These are phyloP conservation scores for Oncorhynchus masou DNA, from an alignment of 2,113 vertebrate species.

Conservation along the genomic window DNA sequence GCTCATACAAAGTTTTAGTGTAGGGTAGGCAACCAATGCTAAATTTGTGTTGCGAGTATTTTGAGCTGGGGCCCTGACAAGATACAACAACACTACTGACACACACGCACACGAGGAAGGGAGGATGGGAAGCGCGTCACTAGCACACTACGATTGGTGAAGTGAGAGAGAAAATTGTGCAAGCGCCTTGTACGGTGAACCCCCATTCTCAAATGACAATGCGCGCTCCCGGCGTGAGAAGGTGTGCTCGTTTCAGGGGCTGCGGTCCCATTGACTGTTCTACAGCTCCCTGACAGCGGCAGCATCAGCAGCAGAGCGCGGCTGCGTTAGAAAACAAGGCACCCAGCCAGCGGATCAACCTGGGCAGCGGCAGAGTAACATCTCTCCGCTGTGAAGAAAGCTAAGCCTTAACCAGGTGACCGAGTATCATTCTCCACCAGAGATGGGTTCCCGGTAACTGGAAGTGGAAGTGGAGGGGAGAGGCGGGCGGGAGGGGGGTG, in stretches of 20 bases:
- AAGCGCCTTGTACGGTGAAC: conserved; percentile 58
- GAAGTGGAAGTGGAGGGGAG: conserved; percentile 73
- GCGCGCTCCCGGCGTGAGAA: conserved; percentile 68
- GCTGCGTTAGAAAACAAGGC: conserved; percentile 53
- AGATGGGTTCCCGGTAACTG: conserved; percentile 80
- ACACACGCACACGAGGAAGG: conserved; percentile 2
- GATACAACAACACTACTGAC: neutral
- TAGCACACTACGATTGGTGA: conserved; percentile 1
- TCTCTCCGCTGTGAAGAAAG: conserved; percentile 45
- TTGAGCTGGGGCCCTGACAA: neutral
- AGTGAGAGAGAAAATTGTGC: conserved; percentile 39
- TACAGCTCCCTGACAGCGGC: conserved; percentile 79
- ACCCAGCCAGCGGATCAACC: conserved; percentile 55
- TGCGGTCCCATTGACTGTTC: conserved; percentile 84
- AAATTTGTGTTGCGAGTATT: neutral
- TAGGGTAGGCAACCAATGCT: neutral
- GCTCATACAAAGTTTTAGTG: neutral
- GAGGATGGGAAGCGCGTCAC: conserved; percentile 32
- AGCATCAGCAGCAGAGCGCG: conserved; percentile 61
- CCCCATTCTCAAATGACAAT: conserved; percentile 79
- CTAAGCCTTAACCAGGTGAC: conserved; percentile 40
- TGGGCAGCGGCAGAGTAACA: conserved; percentile 31
- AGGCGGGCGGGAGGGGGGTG: conserved; percentile 57
- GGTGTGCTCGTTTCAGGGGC: conserved; percentile 76
- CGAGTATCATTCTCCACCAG: conserved; percentile 56